phyloP scores from a whole-genome alignment of 2,113 vertebrate species.

The Alethe diademata region DNA sequence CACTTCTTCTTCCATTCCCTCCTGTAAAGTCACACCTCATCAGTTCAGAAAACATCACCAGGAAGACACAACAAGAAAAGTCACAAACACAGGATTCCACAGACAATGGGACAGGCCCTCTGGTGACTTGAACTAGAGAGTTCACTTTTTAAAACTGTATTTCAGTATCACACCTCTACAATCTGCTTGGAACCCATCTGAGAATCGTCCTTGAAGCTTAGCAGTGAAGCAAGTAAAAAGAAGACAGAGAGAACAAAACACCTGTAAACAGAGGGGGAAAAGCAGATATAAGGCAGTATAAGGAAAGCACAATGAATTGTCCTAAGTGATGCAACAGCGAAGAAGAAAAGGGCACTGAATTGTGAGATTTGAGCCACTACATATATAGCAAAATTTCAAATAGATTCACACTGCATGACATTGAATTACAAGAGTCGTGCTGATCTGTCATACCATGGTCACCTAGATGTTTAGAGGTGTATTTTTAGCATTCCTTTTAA shows the following conservation, averaged over 20 bases:
- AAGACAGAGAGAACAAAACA: background rate
- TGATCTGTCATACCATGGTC: background rate
- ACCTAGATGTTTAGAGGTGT: background rate
- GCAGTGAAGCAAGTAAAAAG: background rate
- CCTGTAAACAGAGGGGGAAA: background rate
- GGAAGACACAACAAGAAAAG: background rate
- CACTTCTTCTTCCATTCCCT: background rate
- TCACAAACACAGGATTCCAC: background rate
- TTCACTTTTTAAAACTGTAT: background rate
- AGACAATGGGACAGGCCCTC: background rate
- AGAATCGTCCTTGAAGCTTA: background rate
- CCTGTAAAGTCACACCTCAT: background rate
- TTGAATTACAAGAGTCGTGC: background rate
- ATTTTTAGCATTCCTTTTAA: background rate
- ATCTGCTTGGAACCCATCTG: background rate
- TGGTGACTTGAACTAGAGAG: background rate
- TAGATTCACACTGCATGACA: background rate
- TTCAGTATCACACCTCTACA: background rate
- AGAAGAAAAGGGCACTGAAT: background rate
- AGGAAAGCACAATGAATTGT: background rate
- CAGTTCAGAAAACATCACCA: background rate
- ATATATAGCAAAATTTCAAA: background rate
- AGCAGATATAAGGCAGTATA: background rate
- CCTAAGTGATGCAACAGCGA: background rate
- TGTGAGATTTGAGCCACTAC: background rate